Base-by-base conservation (phyloP, 2,888 invertebrate genomes). In the Lampropteryx suffumata region DNA sequence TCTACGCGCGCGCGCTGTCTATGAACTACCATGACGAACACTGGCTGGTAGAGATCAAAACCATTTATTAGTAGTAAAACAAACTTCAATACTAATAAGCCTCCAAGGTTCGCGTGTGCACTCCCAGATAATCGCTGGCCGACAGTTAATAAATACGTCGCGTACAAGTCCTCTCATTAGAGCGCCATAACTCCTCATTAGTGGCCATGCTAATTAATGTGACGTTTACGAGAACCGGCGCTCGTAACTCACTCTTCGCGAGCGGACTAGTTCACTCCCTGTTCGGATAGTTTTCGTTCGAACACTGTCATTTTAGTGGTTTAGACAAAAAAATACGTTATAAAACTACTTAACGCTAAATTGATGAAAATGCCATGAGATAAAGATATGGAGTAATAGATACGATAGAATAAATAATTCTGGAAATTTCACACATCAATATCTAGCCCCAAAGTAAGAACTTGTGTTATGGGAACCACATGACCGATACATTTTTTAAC, bases 161-260 rank as follows among this genome's bases (percentile, higher is more conserved):
- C 47, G 52, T 53, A 64, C 59, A 61, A 81, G 80, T 82, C 82
- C 79, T 79, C 84, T 89, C 87, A 88, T 89, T 89, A 88, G 84
- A 82, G 79, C 75, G 76, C 85, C 84, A 88, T 89, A 89, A 89
- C 84, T 90, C 84, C 87, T 89, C 89, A 90, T 90, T 90, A 90
- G 87, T 70, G 83, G 81, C 71, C 79, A 82, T 82, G 86, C 86
- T 88, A 89, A 89, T 90, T 90, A 89, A 88, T 79, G 85, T 83
- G 88, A 88, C 88, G 81, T 84, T 87, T 84, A 85, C 84, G 84
- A 84, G 76, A 74, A 71, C 69, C 76, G 71, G 56, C 66, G 71
- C 72, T 76, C 62, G 61, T 70, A 69, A 71, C 70, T 72, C 64
- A 64, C 60, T 62, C 56, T 35, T 37, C 29, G 34, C 61, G 62